phyloP scores from a whole-genome alignment of 2,888 invertebrate species.

The Netelia inedita region DNA sequence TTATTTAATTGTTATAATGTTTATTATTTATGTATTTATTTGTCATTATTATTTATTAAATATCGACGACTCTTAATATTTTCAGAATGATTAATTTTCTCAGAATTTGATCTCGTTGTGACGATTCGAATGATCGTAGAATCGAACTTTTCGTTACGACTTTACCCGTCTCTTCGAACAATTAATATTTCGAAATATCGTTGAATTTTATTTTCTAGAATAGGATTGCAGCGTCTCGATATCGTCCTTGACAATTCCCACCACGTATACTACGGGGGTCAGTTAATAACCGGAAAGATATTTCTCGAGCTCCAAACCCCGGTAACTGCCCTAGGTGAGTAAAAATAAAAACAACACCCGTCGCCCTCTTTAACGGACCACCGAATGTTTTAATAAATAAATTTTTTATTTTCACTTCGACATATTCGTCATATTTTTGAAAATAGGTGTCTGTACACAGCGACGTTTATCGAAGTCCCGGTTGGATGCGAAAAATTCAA shows the following conservation, averaged over 20 bases:
- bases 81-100: not conserved
- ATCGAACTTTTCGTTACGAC: too few species aligned
- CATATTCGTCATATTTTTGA: not conserved
- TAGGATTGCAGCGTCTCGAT: constrained; percentile 75
- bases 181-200: not conserved
- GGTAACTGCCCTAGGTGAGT: constrained; percentile 74
- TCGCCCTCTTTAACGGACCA: not conserved
- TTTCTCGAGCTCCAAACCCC: constrained; percentile 72
- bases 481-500: not conserved
- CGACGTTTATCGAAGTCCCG: constrained; percentile 31
- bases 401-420: too few species aligned
- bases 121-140: too few species aligned
- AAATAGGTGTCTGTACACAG: not conserved
- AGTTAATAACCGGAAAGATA: constrained; percentile 76
- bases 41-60: not conserved
- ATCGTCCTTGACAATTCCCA: constrained; percentile 76
- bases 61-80: not conserved
- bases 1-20: too few species aligned
- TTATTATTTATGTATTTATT: not conserved
- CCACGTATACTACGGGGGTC: constrained; percentile 77
- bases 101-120: not conserved
- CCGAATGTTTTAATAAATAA: too few species aligned
- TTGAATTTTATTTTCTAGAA: constrained; percentile 66
- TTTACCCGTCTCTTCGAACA: not conserved
- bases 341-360: not conserved